Base-by-base conservation (phyloP, 37 sponge, comb jelly and placozoan genomes). In the Eunapius fragilis region DNA sequence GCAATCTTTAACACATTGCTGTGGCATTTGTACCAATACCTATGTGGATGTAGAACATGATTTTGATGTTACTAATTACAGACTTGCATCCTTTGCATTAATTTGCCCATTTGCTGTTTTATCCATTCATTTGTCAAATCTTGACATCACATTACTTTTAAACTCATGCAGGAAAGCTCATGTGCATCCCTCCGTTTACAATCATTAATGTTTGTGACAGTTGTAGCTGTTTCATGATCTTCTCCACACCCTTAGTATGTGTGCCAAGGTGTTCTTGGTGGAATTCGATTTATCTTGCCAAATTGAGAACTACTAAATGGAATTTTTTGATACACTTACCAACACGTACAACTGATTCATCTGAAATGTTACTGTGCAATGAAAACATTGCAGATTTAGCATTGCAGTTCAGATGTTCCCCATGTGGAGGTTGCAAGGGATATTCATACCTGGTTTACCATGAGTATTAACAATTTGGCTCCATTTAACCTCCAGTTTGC, bases 401-500 rank as follows among this genome's bases (percentile, higher is more conserved):
- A 26, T 31, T 37, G 19, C 89, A 35, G 31, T 88, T 88, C 11
- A 85, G 12, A n/a, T 85, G 85, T 34, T 85, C 85, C n/a, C n/a
- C 89, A 88, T 74, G 76, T 84, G 70, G 41, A 88, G 77, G 77
- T 88, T 78, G 49, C 84, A 85, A 14, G 89, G 77, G 30, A 88
- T 75, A 72, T 88, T 88, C 37, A 45, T 74, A 30, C 84, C 84
- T 22, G 67, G 68, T 13, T 34, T 25, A 5, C 89, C 89, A 67
- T 74, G 84, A 14, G 77, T 74, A 50, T 88, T 88, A 5, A 88
- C 70, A 17, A 31, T 67, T 14, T 70, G 83, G 30, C 34, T 30
- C 89, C 89, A 88, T 28, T 69, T 69, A 31, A 88, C 69, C 69
- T 89, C n/a, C n/a, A n/a, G n/a, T n/a, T n/a, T n/a, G n/a, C n/a